Evolutionary conservation across 1,140 invertebrate genomes (phyloP).

Genomic region (Archivesica marissinica): DNA sequence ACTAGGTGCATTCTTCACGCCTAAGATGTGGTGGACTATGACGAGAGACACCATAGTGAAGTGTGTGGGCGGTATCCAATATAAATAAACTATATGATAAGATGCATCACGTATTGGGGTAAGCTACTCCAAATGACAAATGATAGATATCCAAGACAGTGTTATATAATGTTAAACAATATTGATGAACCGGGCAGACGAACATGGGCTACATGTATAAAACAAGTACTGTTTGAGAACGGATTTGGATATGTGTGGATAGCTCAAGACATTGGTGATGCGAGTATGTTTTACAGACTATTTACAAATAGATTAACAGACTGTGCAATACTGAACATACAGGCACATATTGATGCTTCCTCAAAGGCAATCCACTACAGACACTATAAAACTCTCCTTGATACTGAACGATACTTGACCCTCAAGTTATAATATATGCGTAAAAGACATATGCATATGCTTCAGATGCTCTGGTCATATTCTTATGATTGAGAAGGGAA

Average conservation of each 20-base stretch:
- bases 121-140: conserved; percentile 31
- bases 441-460: not conserved
- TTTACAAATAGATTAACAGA: conserved; percentile 33
- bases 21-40: conserved; percentile 25
- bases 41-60: conserved; percentile 1
- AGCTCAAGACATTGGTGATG: not conserved
- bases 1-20: conserved; percentile 36
- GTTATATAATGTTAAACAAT: conserved; percentile 35
- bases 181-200: not conserved
- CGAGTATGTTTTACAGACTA: not conserved
- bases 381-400: not conserved
- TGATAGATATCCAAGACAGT: conserved; percentile 27
- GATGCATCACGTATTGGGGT: conserved; percentile 38
- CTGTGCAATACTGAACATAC: not conserved
- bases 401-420: not conserved
- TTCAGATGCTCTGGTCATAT: conserved; percentile 12
- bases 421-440: not conserved
- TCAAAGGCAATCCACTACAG: not conserved
- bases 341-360: not conserved
- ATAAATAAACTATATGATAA: not conserved
- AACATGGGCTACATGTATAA: conserved; percentile 5
- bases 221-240: conserved; percentile 10
- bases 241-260: conserved; percentile 44
- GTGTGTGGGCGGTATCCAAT: conserved; percentile 31
- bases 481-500: conserved; percentile 29